phyloP scores from a whole-genome alignment of 2,113 vertebrate species.

The Heptranchias perlo region DNA sequence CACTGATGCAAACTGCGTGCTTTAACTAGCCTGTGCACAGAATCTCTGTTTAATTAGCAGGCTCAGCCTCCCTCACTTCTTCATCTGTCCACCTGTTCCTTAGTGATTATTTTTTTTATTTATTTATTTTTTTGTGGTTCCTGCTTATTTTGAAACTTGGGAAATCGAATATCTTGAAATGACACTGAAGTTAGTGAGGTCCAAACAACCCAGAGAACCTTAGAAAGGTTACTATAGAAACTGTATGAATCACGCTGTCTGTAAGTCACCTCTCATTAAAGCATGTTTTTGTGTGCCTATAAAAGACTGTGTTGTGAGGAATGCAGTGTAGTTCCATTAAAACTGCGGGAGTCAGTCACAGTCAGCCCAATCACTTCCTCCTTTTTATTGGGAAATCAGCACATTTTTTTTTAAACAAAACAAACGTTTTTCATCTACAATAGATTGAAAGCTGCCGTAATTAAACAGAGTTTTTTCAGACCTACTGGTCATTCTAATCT shows the following conservation, averaged over 20 bases:
- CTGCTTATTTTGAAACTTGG: not conserved
- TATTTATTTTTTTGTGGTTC: not conserved
- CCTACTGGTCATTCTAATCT: constrained; percentile 23
- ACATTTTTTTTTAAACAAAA: constrained; percentile 19
- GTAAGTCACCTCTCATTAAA: constrained; percentile 31
- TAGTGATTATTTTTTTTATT: not conserved
- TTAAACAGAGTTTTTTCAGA: constrained; percentile 11
- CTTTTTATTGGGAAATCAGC: constrained; percentile 30
- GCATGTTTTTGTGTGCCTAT: constrained; percentile 21
- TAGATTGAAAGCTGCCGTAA: constrained; percentile 17
- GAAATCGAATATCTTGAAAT: not conserved
- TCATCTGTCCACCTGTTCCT: not conserved
- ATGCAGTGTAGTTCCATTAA: constrained; percentile 29
- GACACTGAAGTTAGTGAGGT: not conserved
- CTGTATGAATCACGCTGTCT: constrained; percentile 27
- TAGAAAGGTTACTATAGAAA: constrained; percentile 32
- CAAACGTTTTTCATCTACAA: constrained; percentile 7
- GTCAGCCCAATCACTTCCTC: constrained; percentile 14
- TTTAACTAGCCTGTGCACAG: not conserved
- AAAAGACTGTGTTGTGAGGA: not conserved
- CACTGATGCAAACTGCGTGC: not conserved
- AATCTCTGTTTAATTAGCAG: not conserved
- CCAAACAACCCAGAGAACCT: not conserved
- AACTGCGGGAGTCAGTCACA: constrained; percentile 20
- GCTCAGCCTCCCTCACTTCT: not conserved